Base-by-base conservation (phyloP, 1,140 invertebrate genomes). In the Euglossa dilemma region DNA sequence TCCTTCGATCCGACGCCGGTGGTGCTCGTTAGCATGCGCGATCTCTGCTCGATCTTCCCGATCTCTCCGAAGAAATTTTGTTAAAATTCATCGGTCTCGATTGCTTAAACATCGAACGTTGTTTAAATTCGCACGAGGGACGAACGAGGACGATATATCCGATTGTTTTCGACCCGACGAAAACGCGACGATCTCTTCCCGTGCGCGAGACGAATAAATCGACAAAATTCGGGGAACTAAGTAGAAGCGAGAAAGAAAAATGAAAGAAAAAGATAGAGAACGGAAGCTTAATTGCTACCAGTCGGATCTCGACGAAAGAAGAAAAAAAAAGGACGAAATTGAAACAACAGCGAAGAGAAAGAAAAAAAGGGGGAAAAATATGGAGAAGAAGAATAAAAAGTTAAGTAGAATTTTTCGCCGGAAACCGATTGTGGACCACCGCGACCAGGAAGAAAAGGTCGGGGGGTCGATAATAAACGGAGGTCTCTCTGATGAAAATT, bases 401-500 rank as follows among this genome's bases (percentile, higher is more conserved):
- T 20, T 36, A 12, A 18, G 36, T 36, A 18, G 6, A 20, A 63
- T 18, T 36, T 18, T 28, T 36, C 18, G 16, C 2, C 20, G 18
- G 5, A 8, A 18, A 63, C 25, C n/a, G 6, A 63, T 63, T 63
- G 1, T 14, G 6, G 50, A 63, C 6, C 23, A n/a, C 0, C 14
- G 16, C 14, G 16, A 16, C 1, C 8, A n/a, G 5, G 23, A 57
- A n/a, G n/a, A 47, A 47, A 14, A 23, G 20, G 6, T 7, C 2
- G 7, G 5, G 6, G n/a, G 8, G 6, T 4, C 2, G 36, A 7
- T 25, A 50, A 63, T 47, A 25, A 73, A 73, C 70, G 70, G 43
- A n/a, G 25, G 28, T 14, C 43, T 36, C 43, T 36, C 9, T 47
- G 4, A 75, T 76, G 20, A 54, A 74, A 76, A 77, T 82, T 67